phyloP scores from a whole-genome alignment of 64 coral and sea anemone species.

The Montipora foliosa region DNA sequence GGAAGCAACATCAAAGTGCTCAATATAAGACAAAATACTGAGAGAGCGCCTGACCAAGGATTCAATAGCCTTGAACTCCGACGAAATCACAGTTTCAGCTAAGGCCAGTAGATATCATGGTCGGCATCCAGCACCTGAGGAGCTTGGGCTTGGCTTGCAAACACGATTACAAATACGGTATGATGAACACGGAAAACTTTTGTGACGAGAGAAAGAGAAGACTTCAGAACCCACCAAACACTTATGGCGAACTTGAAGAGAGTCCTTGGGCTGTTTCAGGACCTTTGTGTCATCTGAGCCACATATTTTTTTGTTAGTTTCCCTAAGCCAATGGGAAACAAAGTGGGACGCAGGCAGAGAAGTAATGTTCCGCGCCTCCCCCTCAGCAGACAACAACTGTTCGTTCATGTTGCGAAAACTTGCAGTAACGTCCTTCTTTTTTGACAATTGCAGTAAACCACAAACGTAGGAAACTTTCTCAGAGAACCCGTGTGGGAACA shows the following conservation, averaged over 20 bases:
- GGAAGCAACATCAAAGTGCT: too few species aligned
- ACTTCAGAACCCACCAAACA: neutral
- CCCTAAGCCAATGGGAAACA: neutral
- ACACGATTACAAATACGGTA: slow-evolving; percentile 8
- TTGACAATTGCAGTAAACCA: neutral
- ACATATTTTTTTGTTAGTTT: neutral
- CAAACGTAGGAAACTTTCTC: too few species aligned
- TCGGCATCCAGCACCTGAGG: neutral
- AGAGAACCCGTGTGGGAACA: too few species aligned
- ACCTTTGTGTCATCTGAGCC: neutral
- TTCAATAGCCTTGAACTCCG: neutral
- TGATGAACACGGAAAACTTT: neutral
- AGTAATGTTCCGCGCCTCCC: neutral
- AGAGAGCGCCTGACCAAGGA: too few species aligned
- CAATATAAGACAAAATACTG: too few species aligned
- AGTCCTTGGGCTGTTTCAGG: neutral
- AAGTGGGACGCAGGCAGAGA: neutral
- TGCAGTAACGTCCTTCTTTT: neutral
- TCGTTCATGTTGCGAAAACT: neutral
- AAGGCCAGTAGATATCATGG: neutral
- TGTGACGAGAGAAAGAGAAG: neutral
- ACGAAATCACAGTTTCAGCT: neutral
- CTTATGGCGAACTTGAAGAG: neutral
- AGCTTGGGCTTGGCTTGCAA: neutral
- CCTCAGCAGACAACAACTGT: neutral